phyloP scores from a whole-genome alignment of 2,113 vertebrate species.

The Vidua macroura region DNA sequence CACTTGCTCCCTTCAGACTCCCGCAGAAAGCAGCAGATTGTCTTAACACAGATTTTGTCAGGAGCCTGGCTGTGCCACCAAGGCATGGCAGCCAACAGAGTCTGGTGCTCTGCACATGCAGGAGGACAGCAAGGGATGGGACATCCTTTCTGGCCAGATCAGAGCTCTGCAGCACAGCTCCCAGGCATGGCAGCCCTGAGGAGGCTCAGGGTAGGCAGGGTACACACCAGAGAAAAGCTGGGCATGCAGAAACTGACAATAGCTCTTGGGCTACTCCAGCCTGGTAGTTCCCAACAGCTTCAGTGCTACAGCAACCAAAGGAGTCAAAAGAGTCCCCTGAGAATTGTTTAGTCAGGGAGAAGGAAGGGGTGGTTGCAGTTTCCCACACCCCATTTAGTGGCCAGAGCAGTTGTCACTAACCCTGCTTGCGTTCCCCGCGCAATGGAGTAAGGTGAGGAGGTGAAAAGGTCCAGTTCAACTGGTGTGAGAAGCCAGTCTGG shows the following conservation, averaged over 20 bases:
- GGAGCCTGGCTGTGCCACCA: not conserved
- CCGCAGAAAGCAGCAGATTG: not conserved
- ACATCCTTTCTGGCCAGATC: too few relatives aligned
- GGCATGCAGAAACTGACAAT: accelerated
- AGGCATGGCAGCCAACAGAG: not conserved
- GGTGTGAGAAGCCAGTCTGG: not conserved
- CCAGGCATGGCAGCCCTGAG: accelerated
- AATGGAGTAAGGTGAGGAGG: not conserved
- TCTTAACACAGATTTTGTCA: not conserved
- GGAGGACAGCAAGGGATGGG: not conserved
- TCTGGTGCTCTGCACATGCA: not conserved
- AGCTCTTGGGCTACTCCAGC: not conserved
- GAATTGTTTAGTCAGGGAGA: not conserved
- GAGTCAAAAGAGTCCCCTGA: not conserved
- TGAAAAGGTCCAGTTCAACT: not conserved
- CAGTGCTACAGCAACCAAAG: not conserved
- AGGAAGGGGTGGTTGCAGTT: not conserved
- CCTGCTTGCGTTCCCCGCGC: not conserved
- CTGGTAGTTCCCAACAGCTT: not conserved
- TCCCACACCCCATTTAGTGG: not conserved
- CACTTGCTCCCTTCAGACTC: not conserved
- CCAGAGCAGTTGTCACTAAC: accelerated
- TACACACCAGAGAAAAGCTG: not conserved
- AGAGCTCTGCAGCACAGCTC: not conserved
- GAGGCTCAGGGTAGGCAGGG: not conserved